Conservation (phyloP, 1,140 invertebrate species). For the Drosophila fuyamai region DNA sequence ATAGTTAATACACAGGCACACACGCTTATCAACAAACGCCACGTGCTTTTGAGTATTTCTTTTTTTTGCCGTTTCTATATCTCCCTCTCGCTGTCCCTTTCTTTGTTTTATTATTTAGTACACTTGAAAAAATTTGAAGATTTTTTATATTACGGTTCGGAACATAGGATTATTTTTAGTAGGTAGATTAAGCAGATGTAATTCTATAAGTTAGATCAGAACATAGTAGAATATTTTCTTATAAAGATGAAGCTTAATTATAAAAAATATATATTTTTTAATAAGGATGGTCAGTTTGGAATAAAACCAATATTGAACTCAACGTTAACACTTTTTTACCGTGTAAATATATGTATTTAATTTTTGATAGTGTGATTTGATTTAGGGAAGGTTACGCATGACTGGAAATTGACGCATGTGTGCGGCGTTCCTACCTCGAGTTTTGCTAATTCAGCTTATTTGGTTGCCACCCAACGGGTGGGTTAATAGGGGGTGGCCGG, state of each 20-base stretch:
- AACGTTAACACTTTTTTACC: background rate
- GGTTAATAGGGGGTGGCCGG: too few relatives aligned
- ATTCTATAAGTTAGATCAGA: too few relatives aligned
- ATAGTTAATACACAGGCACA: background rate
- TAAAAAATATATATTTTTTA: too few relatives aligned
- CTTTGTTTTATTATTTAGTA: background rate
- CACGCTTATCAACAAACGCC: constrained; percentile 40
- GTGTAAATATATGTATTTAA: background rate
- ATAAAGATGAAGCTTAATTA: too few relatives aligned
- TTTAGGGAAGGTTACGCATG: constrained; percentile 42
- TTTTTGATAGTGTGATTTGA: constrained; percentile 24
- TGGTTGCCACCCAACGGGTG: constrained; percentile 22
- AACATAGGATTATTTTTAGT: too few relatives aligned
- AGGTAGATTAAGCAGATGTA: too few relatives aligned
- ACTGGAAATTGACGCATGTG: constrained; percentile 34
- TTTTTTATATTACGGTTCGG: background rate
- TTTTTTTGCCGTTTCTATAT: constrained; percentile 9
- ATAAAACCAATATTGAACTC: too few relatives aligned
- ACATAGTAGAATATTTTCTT: too few relatives aligned
- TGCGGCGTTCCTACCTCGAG: constrained; percentile 18
- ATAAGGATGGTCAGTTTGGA: too few relatives aligned
- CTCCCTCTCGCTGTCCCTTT: constrained; percentile 9
- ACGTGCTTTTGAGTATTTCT: constrained; percentile 39
- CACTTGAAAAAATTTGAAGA: background rate
- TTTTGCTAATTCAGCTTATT: constrained; percentile 29